Evolutionary conservation across 2,888 invertebrate species (phyloP).

Genomic region (Trichopoda pennipes): DNA sequence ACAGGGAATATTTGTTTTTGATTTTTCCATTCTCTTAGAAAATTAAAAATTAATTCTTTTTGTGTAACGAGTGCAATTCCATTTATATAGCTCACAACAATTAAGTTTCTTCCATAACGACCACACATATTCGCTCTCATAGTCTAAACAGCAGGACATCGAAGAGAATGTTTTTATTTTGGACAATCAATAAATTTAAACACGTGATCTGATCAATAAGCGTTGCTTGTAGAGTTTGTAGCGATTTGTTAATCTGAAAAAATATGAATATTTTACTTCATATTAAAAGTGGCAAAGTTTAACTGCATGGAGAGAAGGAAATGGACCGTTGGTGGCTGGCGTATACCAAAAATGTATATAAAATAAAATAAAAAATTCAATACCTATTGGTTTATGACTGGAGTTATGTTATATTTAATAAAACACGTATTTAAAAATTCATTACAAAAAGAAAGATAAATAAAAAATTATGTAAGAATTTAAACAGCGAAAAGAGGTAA

Average conservation of each 20-base stretch:
- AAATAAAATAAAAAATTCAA: conserved; percentile 19
- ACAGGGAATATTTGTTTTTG: no score
- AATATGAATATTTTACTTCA: conserved; percentile 38
- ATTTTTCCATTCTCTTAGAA: no score
- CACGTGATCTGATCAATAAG: conserved; percentile 78
- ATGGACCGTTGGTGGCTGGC: background rate
- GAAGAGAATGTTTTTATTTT: conserved; percentile 64
- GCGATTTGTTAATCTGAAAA: conserved; percentile 48
- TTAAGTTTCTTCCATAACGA: conserved; percentile 73
- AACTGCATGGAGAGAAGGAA: background rate
- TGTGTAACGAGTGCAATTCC: background rate
- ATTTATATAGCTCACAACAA: conserved; percentile 29
- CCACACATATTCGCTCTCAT: conserved; percentile 81
- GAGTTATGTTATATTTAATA: background rate
- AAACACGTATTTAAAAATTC: background rate
- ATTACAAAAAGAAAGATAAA: background rate
- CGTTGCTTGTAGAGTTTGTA: conserved; percentile 54
- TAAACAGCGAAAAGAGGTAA: background rate
- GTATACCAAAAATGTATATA: background rate
- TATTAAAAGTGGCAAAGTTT: conserved; percentile 34
- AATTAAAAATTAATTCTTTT: background rate
- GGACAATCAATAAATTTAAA: conserved; percentile 81
- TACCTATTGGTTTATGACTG: conserved; percentile 51
- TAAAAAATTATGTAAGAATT: background rate
- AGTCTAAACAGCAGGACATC: conserved; percentile 79